Evolutionary conservation across 2,888 invertebrate species (phyloP).

Genomic region (Phyllotreta cruciferae): DNA sequence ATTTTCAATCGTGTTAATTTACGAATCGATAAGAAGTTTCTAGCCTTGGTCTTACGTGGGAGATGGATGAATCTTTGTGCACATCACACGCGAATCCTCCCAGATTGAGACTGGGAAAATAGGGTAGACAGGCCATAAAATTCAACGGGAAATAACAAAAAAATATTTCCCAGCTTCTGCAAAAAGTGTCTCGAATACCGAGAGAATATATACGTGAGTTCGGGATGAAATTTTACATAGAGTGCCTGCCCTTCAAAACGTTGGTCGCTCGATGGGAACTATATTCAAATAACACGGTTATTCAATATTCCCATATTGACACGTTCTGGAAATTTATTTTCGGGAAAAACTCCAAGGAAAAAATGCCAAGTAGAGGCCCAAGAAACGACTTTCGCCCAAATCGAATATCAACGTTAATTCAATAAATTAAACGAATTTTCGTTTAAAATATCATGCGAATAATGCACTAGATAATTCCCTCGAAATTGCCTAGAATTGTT

Average conservation of each 20-base stretch:
- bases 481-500: too few species aligned
- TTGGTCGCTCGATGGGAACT: constrained; percentile 25
- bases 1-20: too few species aligned
- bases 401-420: too few species aligned
- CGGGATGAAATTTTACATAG: constrained; percentile 16
- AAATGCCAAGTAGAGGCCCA: not conserved
- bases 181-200: constrained; percentile 21
- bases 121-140: constrained; percentile 39
- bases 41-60: too few species aligned
- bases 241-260: constrained; percentile 18
- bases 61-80: constrained; percentile 5
- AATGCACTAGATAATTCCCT: too few species aligned
- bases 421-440: too few species aligned
- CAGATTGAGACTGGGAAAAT: constrained; percentile 28
- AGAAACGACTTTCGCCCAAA: not conserved
- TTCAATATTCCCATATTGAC: constrained; percentile 19
- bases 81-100: not conserved
- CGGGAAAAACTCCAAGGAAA: not conserved
- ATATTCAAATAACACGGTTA: constrained; percentile 27
- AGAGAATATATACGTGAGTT: constrained; percentile 18
- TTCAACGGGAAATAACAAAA: constrained; percentile 37
- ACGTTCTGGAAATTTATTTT: constrained; percentile 12
- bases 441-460: too few species aligned
- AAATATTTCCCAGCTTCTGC: constrained; percentile 19
- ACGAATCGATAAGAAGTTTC: too few species aligned